A percentile compares a stretch with the other conserved stretches of the same genome.
Evolutionary conservation across 2,888 invertebrate genomes (phyloP).

Genomic region (Ceriagrion tenellum): DNA sequence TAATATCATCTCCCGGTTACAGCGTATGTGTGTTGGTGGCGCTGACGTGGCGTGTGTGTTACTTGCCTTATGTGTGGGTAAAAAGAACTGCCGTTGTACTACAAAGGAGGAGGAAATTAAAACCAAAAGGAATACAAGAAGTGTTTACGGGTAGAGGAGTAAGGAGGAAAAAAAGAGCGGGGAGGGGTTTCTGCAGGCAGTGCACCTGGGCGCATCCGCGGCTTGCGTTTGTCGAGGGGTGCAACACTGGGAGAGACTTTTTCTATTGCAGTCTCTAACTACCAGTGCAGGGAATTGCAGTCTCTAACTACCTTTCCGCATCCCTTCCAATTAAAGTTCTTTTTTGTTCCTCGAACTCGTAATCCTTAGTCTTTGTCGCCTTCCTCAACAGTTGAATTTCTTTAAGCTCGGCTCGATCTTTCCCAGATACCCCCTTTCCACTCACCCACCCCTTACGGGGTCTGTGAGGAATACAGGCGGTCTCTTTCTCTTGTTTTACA

Average conservation of each 20-base stretch:
- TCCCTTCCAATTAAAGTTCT: background rate
- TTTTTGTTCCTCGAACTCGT: background rate
- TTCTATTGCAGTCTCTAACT: background rate
- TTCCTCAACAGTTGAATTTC: background rate
- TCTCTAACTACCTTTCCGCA: background rate
- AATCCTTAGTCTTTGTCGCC: background rate
- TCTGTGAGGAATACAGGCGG: background rate
- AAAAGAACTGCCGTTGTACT: background rate
- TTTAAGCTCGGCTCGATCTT: background rate
- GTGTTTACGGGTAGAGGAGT: too few relatives aligned
- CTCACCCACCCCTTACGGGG: too few relatives aligned
- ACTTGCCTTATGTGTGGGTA: background rate
- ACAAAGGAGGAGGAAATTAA: background rate
- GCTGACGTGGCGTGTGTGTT: background rate
- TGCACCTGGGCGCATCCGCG: background rate
- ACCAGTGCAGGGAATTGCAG: background rate
- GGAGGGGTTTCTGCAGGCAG: background rate
- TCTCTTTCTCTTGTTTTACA: background rate
- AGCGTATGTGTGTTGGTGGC: background rate
- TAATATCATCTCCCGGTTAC: too few relatives aligned
- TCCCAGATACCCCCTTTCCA: background rate
- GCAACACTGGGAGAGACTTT: background rate
- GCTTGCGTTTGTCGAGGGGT: background rate
- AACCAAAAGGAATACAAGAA: background rate
- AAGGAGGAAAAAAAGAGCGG: too few relatives aligned